Base-by-base conservation (phyloP, 2,888 invertebrate species). In the Chymomyza procnemis region DNA sequence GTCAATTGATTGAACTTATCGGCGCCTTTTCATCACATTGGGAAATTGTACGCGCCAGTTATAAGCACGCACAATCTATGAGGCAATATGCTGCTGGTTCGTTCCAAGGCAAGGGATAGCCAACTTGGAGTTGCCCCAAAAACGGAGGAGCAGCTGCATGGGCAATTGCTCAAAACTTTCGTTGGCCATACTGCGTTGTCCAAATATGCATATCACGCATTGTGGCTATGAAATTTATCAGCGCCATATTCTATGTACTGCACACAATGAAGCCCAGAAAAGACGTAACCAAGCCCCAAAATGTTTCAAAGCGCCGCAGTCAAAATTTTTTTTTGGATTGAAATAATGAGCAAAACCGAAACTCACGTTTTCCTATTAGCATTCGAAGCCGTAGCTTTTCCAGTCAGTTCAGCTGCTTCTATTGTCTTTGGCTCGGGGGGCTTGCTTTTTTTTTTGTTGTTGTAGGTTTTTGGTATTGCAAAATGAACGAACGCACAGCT, bases 341-440 rank as follows among this genome's bases (percentile, higher is more conserved):
- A 73, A 73, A 81, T 81, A 81, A 81, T 81, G 79, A 79, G 81
- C 79, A 67, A 73, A 81, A 79, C 79, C 70, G 58, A 75, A 71
- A 68, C 79, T 79, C 81, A 81, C 81, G 81, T 81, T 84, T 84
- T 76, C 73, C 84, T 69, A 81, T 81, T 84, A 84, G 78, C 84
- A 80, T 82, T 80, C 67, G 46, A 41, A 46, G 55, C 54, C n/a
- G 50, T 58, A 69, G 69, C 56, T 50, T 30, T 64, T 41, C 71
- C 58, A 60, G 61, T 71, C 59, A 14, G 34, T 41, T 41, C 34
- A 41, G 34, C 34, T 56, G 34, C 21, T 54, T 18, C 54, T 21
- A 21, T 54, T 54, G 54, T 54, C 19, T 50, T n/a, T 50, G 50
- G 50, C 18, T 21, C 21, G 4, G 54, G 54, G 54, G 52, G 14